Percentiles rank a stretch among this genome's conserved stretches.
Conservation (phyloP, 2,113 vertebrate species). For the Noctilio leporinus region DNA sequence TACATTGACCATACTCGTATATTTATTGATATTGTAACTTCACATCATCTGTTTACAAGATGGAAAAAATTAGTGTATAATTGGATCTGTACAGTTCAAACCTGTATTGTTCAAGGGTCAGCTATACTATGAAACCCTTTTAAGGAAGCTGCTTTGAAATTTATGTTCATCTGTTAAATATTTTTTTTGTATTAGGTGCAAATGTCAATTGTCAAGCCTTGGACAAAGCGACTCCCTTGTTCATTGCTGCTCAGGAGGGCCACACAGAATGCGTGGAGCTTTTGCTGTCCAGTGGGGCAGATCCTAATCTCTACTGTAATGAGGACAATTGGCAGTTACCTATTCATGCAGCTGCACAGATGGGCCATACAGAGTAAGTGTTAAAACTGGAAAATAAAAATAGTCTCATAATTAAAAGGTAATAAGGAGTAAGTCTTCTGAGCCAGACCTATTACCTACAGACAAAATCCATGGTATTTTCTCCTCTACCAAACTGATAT, state of each 20-base stretch:
- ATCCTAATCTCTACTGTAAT: slow-evolving; percentile 89
- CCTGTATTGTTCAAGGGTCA: neutral
- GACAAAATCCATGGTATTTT: neutral
- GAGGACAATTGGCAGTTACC: slow-evolving; percentile 89
- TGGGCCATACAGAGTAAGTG: slow-evolving; percentile 86
- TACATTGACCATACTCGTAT: no score
- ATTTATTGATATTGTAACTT: neutral
- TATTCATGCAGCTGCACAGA: slow-evolving; percentile 92
- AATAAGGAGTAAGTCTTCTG: neutral
- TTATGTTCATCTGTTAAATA: neutral
- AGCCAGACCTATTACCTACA: neutral
- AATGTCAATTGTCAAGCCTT: slow-evolving; percentile 87
- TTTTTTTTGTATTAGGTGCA: slow-evolving; percentile 82
- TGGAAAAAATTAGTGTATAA: neutral
- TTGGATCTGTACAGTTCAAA: neutral
- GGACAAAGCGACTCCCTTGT: slow-evolving; percentile 90
- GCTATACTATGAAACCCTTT: neutral
- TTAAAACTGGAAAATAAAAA: neutral
- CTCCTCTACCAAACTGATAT: neutral
- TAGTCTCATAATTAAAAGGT: slow-evolving; percentile 16
- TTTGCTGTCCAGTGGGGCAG: slow-evolving; percentile 84
- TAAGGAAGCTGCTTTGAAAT: neutral
- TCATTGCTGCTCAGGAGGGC: slow-evolving; percentile 96
- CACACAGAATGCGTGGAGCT: slow-evolving; percentile 84
- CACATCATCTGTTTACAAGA: neutral